Base-by-base conservation (phyloP, 2,888 invertebrate species). In the Diarsia brunnea region DNA sequence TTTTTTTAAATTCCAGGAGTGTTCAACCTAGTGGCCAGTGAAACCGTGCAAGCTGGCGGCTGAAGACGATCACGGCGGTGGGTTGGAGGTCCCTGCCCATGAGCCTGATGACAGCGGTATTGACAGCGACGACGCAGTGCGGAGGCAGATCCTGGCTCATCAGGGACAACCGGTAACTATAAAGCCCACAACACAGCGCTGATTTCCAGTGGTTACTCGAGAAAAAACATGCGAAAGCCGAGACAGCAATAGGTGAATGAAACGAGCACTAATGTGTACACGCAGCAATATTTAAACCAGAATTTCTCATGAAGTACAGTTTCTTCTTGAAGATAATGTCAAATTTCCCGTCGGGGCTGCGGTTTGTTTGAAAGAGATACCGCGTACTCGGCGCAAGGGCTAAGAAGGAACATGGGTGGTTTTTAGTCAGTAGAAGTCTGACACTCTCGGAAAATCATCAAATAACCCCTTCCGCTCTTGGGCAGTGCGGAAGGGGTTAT, bases 41-140 rank as follows among this genome's bases (percentile, higher is more conserved):
- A 89, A 86, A 87, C 60, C 84, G 21, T 78, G 45, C 90, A 94
- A 92, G 85, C 90, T 94, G 94, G 93, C 92, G 90, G 91, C 81
- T 19, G 90, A 87, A 45, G 89, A 47, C 21, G 84, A 87, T 8
- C 86, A 74, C 7, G 81, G 84, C 10, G 84, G 75, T 31, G 91
- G 87, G 80, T 81, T 88, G 67, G 79, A 93, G 82, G 84, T 92
- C 78, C 92, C 90, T 3, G 82, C 89, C 75, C 77, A 78, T 74
- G 94, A 91, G 81, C 90, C 90, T 1, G 94, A 94, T 51, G 96
- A 96, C 87, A 96, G 96, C 72, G 96, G 95, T 71, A 95, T 96
- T 12, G 95, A 95, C 79, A 96, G 95, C 79, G 96, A 95, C 83
- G 93, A 92, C 66, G 88, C 91, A 3, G 69, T 73, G 24, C 72